Base-by-base conservation (phyloP, 2,888 invertebrate genomes). In the Drosophila hawaiiensis region DNA sequence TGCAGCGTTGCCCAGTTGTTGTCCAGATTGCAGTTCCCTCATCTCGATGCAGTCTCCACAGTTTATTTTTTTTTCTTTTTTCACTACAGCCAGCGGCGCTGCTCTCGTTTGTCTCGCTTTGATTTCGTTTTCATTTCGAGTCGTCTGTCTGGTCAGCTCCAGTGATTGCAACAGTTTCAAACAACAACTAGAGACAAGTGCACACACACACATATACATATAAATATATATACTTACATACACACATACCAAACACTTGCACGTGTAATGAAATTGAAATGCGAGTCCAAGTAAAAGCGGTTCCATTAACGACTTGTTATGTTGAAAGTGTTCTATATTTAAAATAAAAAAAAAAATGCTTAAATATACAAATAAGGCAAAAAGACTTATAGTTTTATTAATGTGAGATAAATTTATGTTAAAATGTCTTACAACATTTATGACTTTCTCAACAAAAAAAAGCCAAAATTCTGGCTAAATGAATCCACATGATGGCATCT, bases 61-160 rank as follows among this genome's bases (percentile, higher is more conserved):
- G 7, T 5, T 41, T 14, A 14, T 33, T 7, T 3, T 10, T n/a
- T 41, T 47, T 4, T 22, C 14, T 78, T 78, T 78, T 82, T 78
- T 77, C 59, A 67, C 82, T 52, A 55, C 22, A 33, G 52, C 54
- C 53, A 22, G 28, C 63, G 54, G 54, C 73, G 55, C 50, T 82
- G 79, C 85, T 84, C 83, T 82, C 72, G 76, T 70, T 88, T 80
- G 89, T 88, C 86, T 75, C 52, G 89, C 86, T 88, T 83, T 83
- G 86, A 70, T 80, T 88, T 84, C 73, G 61, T 74, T 90, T 84
- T 88, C 90, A 90, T 88, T 90, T 83, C 56, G 90, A 59, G 59
- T 71, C 64, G 61, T 65, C 33, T 41, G 73, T 60, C 76, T 88
- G 83, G 83, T 83, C 83, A 89, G 83, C 71, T 55, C 63, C 82